phyloP scores from a whole-genome alignment of 2,113 vertebrate genomes.

The Sterna hirundo region DNA sequence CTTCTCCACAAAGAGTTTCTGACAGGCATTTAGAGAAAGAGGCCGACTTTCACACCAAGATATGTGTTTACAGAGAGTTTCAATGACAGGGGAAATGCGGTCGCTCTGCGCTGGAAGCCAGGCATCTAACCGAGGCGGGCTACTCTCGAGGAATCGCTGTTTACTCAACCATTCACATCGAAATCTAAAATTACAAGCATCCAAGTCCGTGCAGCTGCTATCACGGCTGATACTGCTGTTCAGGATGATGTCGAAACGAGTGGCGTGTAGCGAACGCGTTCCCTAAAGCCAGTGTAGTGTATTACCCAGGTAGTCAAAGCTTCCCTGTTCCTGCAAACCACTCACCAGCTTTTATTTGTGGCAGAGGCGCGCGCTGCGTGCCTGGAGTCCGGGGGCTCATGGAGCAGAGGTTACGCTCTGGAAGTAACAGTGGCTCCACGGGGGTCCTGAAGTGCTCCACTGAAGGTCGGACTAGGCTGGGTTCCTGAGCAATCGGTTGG shows the following conservation, averaged over 20 bases:
- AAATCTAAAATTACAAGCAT: neutral
- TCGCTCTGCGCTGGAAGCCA: neutral
- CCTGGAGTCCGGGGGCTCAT: accelerated
- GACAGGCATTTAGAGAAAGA: neutral
- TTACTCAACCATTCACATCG: neutral
- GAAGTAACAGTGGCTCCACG: neutral
- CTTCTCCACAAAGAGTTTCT: neutral
- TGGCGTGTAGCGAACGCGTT: neutral
- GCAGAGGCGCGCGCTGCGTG: accelerated
- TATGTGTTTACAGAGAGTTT: neutral
- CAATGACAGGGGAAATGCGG: neutral
- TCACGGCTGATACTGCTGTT: neutral
- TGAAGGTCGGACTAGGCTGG: neutral
- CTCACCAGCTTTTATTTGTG: accelerated
- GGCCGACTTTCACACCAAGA: neutral
- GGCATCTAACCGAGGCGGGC: neutral
- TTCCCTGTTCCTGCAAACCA: neutral
- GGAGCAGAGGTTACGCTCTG: neutral
- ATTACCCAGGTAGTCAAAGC: neutral
- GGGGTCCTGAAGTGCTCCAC: neutral
- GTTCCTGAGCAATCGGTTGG: accelerated
- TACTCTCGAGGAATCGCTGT: neutral
- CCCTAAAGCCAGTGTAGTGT: neutral
- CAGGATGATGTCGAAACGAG: neutral
- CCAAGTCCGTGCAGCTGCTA: neutral